Evolutionary conservation across 2,797 vertebrate genomes (phyloP).

Genomic region (Lepilemur septentrionalis): DNA sequence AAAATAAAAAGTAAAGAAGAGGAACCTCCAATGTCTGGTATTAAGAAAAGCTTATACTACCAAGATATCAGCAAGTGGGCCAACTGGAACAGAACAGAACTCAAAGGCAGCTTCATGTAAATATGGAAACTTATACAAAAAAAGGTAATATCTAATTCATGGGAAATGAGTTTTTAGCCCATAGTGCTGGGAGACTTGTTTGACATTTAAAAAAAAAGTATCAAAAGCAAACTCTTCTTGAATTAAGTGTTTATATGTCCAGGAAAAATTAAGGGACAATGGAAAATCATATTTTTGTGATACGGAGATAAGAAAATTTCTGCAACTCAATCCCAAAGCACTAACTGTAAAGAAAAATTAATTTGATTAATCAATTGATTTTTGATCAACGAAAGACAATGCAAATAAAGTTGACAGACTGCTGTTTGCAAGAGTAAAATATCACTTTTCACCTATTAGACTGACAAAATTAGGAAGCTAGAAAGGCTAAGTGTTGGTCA

Average conservation of each 20-base stretch:
- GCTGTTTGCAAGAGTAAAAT: not conserved
- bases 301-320: not conserved
- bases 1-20: not conserved
- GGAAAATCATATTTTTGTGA: not conserved
- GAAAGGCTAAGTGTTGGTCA: not conserved
- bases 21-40: not conserved
- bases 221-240: not conserved
- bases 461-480: not conserved
- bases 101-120: not conserved
- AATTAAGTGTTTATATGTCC: not conserved
- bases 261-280: not conserved
- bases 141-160: not conserved
- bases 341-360: not conserved
- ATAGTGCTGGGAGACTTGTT: not conserved
- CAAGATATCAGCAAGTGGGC: not conserved
- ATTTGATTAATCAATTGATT: not conserved
- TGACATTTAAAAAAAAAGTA: not conserved
- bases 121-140: not conserved
- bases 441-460: not conserved
- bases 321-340: not conserved
- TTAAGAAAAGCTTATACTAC: not conserved
- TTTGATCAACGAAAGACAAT: not conserved
- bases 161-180: not conserved
- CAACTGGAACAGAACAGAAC: not conserved
- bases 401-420: not conserved